Evolutionary conservation across 2,888 invertebrate genomes (phyloP).

Genomic region (Ametastegia equiseti): DNA sequence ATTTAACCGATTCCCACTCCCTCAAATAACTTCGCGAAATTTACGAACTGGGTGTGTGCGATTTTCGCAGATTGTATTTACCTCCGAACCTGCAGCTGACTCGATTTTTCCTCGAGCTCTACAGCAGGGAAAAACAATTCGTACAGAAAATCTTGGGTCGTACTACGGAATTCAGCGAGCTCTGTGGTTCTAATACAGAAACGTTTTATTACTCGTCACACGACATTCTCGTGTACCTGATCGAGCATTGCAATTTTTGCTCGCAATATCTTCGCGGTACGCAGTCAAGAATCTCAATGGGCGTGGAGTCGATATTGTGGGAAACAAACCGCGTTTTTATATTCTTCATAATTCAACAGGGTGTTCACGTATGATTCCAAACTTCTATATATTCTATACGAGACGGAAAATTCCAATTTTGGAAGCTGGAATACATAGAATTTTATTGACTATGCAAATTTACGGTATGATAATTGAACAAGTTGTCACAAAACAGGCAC

Average conservation of each 20-base stretch:
- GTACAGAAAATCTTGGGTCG: neutral
- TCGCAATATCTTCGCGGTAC: constrained; percentile 14
- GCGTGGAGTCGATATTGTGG: neutral
- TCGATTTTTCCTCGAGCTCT: neutral
- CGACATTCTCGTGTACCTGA: neutral
- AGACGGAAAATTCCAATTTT: too few relatives aligned
- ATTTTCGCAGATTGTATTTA: neutral
- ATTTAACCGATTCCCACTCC: too few relatives aligned
- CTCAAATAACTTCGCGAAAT: neutral
- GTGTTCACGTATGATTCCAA: too few relatives aligned
- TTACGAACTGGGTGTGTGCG: neutral
- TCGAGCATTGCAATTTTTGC: constrained; percentile 24
- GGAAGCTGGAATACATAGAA: too few relatives aligned
- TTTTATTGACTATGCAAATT: too few relatives aligned
- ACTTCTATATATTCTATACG: too few relatives aligned
- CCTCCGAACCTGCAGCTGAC: neutral
- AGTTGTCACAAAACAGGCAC: too few relatives aligned
- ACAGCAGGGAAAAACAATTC: neutral
- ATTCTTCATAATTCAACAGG: neutral
- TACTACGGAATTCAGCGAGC: neutral
- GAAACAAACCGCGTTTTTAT: neutral
- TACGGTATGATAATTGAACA: too few relatives aligned
- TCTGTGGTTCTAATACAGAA: neutral
- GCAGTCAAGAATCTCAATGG: neutral
- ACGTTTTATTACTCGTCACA: constrained; percentile 22